These are phyloP conservation scores for Caenorhabditis remanei DNA, from an alignment of 1,140 invertebrate genomes.

Conservation along the genomic window DNA sequence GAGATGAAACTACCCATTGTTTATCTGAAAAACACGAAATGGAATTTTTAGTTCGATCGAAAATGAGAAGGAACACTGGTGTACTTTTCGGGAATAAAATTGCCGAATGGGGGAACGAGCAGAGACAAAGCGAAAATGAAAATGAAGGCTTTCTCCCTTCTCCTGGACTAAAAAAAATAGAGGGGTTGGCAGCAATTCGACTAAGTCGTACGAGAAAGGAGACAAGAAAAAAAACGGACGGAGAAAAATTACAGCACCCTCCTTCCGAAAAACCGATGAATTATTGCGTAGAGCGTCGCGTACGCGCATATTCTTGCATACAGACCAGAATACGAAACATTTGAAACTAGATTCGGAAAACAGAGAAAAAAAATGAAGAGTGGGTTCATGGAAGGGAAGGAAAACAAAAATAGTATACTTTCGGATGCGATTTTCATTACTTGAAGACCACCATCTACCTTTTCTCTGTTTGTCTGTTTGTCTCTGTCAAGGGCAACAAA, in stretches of 20 bases:
- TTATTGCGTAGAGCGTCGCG: neutral
- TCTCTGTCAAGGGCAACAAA: constrained; percentile 29
- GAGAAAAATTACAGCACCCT: neutral
- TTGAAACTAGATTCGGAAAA: neutral
- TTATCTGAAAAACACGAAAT: constrained; percentile 4
- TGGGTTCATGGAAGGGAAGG: too few species aligned
- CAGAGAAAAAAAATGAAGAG: too few species aligned
- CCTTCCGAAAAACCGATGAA: neutral
- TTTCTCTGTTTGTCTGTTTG: constrained; percentile 15
- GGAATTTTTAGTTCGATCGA: neutral
- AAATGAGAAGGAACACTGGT: neutral
- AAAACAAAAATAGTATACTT: constrained; percentile 9
- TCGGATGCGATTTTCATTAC: neutral
- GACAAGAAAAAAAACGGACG: neutral
- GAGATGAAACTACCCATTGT: constrained; percentile 50
- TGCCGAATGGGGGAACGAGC: neutral
- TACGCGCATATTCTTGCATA: neutral
- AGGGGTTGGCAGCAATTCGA: constrained; percentile 14
- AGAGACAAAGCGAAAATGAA: constrained; percentile 13
- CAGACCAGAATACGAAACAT: neutral
- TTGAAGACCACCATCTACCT: neutral
- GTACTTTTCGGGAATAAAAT: neutral
- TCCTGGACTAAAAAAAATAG: constrained; percentile 19
- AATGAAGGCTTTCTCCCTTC: neutral
- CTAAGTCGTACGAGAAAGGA: constrained; percentile 1